Conservation (phyloP, 2,888 invertebrate species). For the Acronicta psi region DNA sequence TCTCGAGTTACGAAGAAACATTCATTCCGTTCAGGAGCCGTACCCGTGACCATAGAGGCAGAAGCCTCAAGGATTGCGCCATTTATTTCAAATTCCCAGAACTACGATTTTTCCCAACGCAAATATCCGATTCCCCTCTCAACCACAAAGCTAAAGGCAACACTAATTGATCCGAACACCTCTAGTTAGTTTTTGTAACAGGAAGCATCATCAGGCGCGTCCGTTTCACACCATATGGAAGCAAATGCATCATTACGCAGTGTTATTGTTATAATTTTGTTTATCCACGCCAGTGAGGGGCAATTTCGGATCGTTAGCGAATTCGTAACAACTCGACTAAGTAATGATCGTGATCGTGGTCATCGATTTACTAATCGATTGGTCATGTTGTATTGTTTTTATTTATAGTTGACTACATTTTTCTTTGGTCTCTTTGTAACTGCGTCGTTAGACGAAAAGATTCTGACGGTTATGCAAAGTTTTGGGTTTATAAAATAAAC, state of each 20-base stretch:
- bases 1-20: too few species aligned
- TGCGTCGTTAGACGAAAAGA: too few species aligned
- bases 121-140: slow-evolving; percentile 6
- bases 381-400: background rate
- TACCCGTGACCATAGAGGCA: too few species aligned
- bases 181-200: slow-evolving; percentile 33
- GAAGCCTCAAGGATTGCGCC: too few species aligned
- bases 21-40: too few species aligned
- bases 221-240: slow-evolving; percentile 74
- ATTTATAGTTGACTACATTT: background rate
- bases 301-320: slow-evolving; percentile 77
- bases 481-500: too few species aligned
- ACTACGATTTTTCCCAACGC: background rate
- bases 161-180: slow-evolving; percentile 46
- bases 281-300: slow-evolving; percentile 64
- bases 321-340: slow-evolving; percentile 55
- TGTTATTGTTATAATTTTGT: slow-evolving; percentile 75
- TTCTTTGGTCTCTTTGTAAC: too few species aligned
- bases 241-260: slow-evolving; percentile 58
- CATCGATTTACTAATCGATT: slow-evolving; percentile 37
- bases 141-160: slow-evolving; percentile 6
- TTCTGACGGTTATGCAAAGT: too few species aligned
- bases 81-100: too few species aligned
- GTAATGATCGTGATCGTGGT: slow-evolving; percentile 26
- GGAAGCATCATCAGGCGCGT: slow-evolving; percentile 25